Percentiles rank a stretch among this genome's conserved stretches.
Conservation (phyloP, 2,888 invertebrate genomes). For the Drosophila incognita region DNA sequence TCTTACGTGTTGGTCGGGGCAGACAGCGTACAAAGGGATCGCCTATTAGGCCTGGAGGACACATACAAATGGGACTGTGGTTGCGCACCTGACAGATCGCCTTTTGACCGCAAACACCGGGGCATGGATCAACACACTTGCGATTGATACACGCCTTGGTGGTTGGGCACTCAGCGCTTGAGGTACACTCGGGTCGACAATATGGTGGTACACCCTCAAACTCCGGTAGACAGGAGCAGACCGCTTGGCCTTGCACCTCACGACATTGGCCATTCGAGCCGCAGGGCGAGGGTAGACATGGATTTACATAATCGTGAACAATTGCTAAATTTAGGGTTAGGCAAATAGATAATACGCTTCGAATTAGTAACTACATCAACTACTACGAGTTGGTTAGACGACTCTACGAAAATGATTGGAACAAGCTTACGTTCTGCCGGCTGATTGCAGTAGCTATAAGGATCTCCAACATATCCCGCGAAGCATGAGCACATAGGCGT, state of each 20-base stretch:
- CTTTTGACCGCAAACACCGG: constrained; percentile 90
- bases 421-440: constrained; percentile 83
- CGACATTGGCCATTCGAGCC: constrained; percentile 92
- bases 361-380: constrained; percentile 74
- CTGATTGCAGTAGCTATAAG: constrained; percentile 86
- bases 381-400: constrained; percentile 49
- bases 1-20: constrained; percentile 86
- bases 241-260: constrained; percentile 88
- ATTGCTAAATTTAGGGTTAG: constrained; percentile 83
- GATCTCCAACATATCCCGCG: constrained; percentile 88
- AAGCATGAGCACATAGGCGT: constrained; percentile 89
- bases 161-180: constrained; percentile 89
- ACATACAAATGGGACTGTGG: constrained; percentile 92
- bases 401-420: constrained; percentile 44
- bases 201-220: constrained; percentile 89
- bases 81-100: constrained; percentile 91
- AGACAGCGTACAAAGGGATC: constrained; percentile 91
- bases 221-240: constrained; percentile 90
- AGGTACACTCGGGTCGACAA: constrained; percentile 90
- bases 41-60: constrained; percentile 88
- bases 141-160: constrained; percentile 90
- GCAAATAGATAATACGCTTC: constrained; percentile 50
- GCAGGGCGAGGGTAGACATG: constrained; percentile 88
- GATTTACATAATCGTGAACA: constrained; percentile 85
- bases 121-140: constrained; percentile 91